Base-by-base conservation (phyloP, 2,888 invertebrate genomes). In the Leptopilina syphax region DNA sequence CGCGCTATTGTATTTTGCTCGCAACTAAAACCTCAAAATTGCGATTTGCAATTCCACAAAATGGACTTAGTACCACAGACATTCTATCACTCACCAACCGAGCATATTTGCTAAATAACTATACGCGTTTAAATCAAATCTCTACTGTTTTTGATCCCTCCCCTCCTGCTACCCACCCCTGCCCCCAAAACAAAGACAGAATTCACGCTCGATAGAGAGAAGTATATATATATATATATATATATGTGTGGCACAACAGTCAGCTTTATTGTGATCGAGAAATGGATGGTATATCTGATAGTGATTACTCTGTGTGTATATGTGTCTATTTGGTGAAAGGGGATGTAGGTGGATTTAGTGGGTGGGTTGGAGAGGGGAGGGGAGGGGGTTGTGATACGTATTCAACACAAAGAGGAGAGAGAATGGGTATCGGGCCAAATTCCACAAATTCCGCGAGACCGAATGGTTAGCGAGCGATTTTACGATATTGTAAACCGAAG, bases 401-500 rank as follows among this genome's bases (percentile, higher is more conserved):
- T 77, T 78, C 66, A 68, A 77, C 50, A 77, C 50, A 44, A 79
- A 12, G 68, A 47, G 82, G 82, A 80, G 81, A 80, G 82, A 84
- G 83, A 81, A 66, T 79, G 47, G 84, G 84, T 83, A 86, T 85
- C 87, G 86, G 88, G 88, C 86, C 87, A 85, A 89, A 91, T 91
- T 90, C 90, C 89, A 85, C 83, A 87, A 89, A 91, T 91, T 89
- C 89, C 90, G 88, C 87, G 87, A 88, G 89, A 81, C 90, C 88
- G 86, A 91, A 90, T 90, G 91, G 91, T 91, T 90, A 89, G 90
- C 90, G 87, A 89, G 88, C 90, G 91, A 91, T 91, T 91, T 63
- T 91, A 91, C 90, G 91, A 90, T 91, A 91, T 91, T 90, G 90
- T 91, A 90, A 91, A 91, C 90, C 91, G 88, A 91, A 90, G 89